Base-by-base conservation (phyloP, 2,888 invertebrate genomes). In the Drosophila anomelani region DNA sequence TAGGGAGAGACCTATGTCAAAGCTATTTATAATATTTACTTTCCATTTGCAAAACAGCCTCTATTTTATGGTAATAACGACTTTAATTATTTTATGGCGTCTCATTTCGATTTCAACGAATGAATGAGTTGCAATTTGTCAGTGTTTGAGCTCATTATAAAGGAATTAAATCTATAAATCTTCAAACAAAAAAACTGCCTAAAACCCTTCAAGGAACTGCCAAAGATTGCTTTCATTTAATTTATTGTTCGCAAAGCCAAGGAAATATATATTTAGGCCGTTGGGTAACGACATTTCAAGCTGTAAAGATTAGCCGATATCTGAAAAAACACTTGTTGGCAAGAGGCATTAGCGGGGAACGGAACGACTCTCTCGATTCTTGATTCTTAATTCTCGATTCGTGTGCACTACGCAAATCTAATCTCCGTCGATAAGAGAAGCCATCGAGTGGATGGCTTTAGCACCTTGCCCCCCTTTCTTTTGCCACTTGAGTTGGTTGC, bases 241-340 rank as follows among this genome's bases (percentile, higher is more conserved):
- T 34, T 41, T 43, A 43, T 34, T 10, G 23, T 32, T 26, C 29
- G 5, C 12, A 9, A 32, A 23, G 32, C 34, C 1, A 26, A 26
- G 23, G 2, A 2, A 15, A 26, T 26, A 8, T 26, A 55, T 47
- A 69, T 47, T 41, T 55, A 36, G 67, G 55, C 67, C 69, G 72
- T 71, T 51, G 43, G 26, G 51, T 58, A 58, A 69, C 51, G 20
- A 69, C 51, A n/a, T 49, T 49, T 38, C 20, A 17, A 10, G 72
- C 26, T 32, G 39, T 59, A 69, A 69, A 71, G 59, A 69, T 71
- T 70, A 58, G 43, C 44, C 29, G 20, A 20, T 59, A 53, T 41
- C 72, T 59, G 39, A 38, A 43, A 26, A 26, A 4, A 4, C 70
- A 69, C 67, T 63, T 43, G 34, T 62, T 43, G 64, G 43, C 46